These are phyloP conservation scores for Dione juno DNA, from an alignment of 2,888 invertebrate species.

Conservation along the genomic window DNA sequence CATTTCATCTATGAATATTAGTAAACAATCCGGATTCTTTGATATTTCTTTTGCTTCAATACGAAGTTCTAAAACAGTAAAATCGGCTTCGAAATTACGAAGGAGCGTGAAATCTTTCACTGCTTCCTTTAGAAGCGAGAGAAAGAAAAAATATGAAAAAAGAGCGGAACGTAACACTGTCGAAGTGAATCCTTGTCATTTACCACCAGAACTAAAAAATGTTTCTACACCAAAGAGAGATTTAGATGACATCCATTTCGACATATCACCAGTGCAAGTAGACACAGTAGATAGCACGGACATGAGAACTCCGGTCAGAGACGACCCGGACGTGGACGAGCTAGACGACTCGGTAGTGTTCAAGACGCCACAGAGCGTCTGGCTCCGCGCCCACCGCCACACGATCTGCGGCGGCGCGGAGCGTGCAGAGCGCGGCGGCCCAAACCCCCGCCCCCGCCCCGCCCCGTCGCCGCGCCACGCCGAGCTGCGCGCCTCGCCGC, in stretches of 20 bases:
- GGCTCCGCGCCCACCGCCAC: conserved; percentile 69
- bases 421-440: conserved; percentile 53
- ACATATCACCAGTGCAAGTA: conserved; percentile 77
- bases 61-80: conserved; percentile 73
- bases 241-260: conserved; percentile 70
- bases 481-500: conserved; percentile 61
- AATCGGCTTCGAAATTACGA: conserved; percentile 77
- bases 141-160: conserved; percentile 80
- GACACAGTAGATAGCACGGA: conserved; percentile 77
- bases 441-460: conserved; percentile 62
- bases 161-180: conserved; percentile 71
- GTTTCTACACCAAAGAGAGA: conserved; percentile 71
- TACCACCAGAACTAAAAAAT: conserved; percentile 64
- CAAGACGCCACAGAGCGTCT: conserved; percentile 74
- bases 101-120: conserved; percentile 80
- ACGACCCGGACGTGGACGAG: conserved; percentile 62
- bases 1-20: conserved; percentile 76
- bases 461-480: conserved; percentile 65
- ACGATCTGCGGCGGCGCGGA: conserved; percentile 67
- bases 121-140: conserved; percentile 79
- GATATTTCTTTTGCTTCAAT: conserved; percentile 79
- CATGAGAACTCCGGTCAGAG: conserved; percentile 59
- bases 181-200: conserved; percentile 70
- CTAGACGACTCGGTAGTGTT: conserved; percentile 72
- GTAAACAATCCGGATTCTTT: conserved; percentile 79